Evolutionary conservation across 92 coral and sea anemone genomes (phyloP), one percentile per base, ranked within the genome.

Genomic region (Plumapathes pennacea): DNA sequence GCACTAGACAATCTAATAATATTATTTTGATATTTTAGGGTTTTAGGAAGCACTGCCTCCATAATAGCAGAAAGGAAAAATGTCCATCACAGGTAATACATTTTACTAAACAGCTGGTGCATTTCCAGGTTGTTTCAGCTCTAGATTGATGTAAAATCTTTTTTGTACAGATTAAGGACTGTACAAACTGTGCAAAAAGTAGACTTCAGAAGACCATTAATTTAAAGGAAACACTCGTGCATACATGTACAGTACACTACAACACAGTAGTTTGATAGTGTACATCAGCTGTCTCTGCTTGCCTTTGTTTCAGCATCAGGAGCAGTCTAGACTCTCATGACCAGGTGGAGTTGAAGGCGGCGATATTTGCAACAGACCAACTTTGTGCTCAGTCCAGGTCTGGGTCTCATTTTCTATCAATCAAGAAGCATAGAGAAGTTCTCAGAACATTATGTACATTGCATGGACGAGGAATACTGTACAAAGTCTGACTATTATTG

Each of bases 21-120:
- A 18, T 33, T 2, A 14, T 0, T 2, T 4, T 24, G 41, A 25
- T 54, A 36, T 12, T 24, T 6, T 32, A 90, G 98, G 57, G 94
- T 92, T 55, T 89, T 92, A 51, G 98, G 98, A 4, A 92, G 98
- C 57, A 88, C 88, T 72, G 96, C 98, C 8, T 62, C 90, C 38
- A 72, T 92, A 22, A 89, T 92, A 48, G 74, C 98, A 32, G 96
- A 88, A 46, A 77, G 96, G 42, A 92, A 92, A 39, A 92, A 92
- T 76, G 98, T 86, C 40, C 98, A 92, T 59, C 98, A 92, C 86
- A 92, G 98, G 98, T 92, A 44, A 25, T 32, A n/a, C n/a, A n/a
- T n/a, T n/a, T n/a, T n/a, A n/a, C n/a, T n/a, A n/a, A n/a, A n/a
- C n/a, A n/a, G n/a, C n/a, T n/a, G n/a, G n/a, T n/a, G n/a, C n/a